Evolutionary conservation across 2,888 invertebrate genomes (phyloP), one percentile per base, ranked within the genome.

Genomic region (Pammene fasciana): DNA sequence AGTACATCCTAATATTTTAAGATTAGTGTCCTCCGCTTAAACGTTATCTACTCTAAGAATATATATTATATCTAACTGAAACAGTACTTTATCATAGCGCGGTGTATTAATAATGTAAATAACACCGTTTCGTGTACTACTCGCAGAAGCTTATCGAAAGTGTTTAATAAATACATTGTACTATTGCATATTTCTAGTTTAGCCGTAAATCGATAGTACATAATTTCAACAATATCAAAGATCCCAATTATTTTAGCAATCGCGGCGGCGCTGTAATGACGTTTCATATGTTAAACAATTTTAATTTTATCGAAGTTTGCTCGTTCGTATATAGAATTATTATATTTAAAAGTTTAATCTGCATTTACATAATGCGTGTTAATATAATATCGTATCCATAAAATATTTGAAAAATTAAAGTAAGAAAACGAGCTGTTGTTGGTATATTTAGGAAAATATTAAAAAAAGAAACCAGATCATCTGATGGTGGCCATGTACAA

Each of bases 401-500:
- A 87, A 86, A 76, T 84, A 83, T 84, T 87, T 85, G 85, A 86
- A 85, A 82, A 81, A 82, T 75, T 78, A 79, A 80, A 77, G 78
- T 78, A 76, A 75, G 76, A 75, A 79, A 77, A 82, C 89, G 92
- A 91, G 90, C 90, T 87, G 89, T 92, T 92, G 92, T 92, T 92
- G 92, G 91, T 92, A 92, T 92, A 91, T 93, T 92, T 92, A 92
- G 92, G 81, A 88, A 92, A 92, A 90, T 89, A 88, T 89, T 86
- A 89, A 88, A 85, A n/a, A 82, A 80, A 79, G 77, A 74, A 90
- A 87, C 87, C 94, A 94, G 94, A 94, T 94, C 94, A 94, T 94
- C 94, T 94, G 94, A 94, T 94, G 94, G 93, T 93, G 90, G 86
- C 92, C 93, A 94, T 94, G 94, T 94, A 94, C 94, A 94, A 94